Evolutionary conservation across 2,113 vertebrate genomes (phyloP), one percentile per base, ranked within the genome.

Genomic region (Petrocephalus microphthalmus): DNA sequence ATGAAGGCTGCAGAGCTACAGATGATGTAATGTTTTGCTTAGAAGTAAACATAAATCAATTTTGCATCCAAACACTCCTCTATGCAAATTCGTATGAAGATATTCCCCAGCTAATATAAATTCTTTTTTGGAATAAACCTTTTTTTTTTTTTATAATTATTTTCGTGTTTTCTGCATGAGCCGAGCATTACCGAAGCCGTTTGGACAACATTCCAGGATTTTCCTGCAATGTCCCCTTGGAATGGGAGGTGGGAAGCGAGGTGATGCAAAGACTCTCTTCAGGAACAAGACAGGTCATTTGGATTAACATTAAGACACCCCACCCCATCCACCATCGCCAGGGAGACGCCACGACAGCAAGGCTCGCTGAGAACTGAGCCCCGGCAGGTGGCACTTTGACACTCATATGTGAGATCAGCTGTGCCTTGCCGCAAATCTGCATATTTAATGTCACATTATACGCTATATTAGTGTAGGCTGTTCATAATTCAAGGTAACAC

Each of bases 401-500:
- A 94, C 91, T 94, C 94, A 92, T 92, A 93, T 95, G 94, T 93
- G 93, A 88, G 93, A 94, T 95, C 94, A 95, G 93, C 92, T 94
- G 94, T 93, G 93, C 92, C 87, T 84, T 91, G 93, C 92, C 93
- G 91, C 92, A 90, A 84, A 91, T 90, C 91, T 93, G 94, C 94
- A 95, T 95, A 95, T 95, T 94, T 95, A 93, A 92, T 95, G 94
- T 95, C 94, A 94, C 92, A 95, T 95, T 95, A 95, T 95, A 95
- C 94, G 94, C 92, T 95, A 92, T 93, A 94, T 95, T 95, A 95
- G 92, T 93, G 91, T 90, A 89, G 93, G 52, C 86, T 93, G 94
- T 94, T 95, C 91, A 90, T 88, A 90, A 93, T 91, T 94, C 94
- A 95, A 95, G 94, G 94, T 94, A 94, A 93, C 87, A 86, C 93